phyloP scores from a whole-genome alignment of 2,888 invertebrate genomes.

The Drosophila infuscata region DNA sequence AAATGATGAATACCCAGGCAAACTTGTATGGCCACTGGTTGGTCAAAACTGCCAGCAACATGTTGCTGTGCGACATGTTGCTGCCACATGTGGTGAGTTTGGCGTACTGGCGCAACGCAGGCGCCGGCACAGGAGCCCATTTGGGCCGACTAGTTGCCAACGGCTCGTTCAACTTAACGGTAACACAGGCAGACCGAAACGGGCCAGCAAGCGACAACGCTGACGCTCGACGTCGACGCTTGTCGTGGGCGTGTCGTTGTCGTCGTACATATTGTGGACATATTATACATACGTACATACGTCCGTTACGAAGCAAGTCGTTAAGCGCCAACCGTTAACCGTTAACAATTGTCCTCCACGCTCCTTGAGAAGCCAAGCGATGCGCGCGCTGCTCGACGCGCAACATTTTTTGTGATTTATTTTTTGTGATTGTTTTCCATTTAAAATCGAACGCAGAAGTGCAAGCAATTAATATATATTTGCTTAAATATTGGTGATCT shows the following conservation, averaged over 20 bases:
- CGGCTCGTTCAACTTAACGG: slow-evolving; percentile 57
- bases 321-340: slow-evolving; percentile 2
- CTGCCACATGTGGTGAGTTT: slow-evolving; percentile 39
- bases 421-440: neutral
- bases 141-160: slow-evolving; percentile 42
- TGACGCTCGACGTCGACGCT: slow-evolving; percentile 38
- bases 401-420: slow-evolving; percentile 5
- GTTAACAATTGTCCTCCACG: neutral
- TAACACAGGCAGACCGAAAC: slow-evolving; percentile 38
- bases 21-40: neutral
- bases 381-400: slow-evolving; percentile 31
- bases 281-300: neutral
- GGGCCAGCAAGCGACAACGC: slow-evolving; percentile 30
- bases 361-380: neutral
- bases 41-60: neutral
- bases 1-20: neutral
- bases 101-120: slow-evolving; percentile 33
- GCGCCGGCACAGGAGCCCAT: slow-evolving; percentile 15
- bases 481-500: neutral
- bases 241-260: slow-evolving; percentile 47
- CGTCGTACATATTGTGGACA: neutral
- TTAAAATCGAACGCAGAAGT: neutral
- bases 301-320: neutral
- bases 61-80: slow-evolving; percentile 33
- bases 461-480: neutral